Evolutionary conservation across 2,888 invertebrate species (phyloP).

Genomic region (Ctena decussata): DNA sequence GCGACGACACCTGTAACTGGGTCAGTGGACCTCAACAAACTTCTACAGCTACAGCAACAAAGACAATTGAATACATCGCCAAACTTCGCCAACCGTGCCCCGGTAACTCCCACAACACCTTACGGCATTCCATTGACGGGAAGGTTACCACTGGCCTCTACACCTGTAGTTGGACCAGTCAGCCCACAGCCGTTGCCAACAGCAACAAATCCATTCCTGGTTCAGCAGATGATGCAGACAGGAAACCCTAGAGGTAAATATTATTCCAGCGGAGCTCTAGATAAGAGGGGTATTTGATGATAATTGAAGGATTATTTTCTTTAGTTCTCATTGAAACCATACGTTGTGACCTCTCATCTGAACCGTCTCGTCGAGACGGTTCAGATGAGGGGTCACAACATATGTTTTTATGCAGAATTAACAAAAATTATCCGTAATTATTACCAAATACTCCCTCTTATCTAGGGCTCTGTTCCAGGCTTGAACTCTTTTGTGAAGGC

Average conservation of each 20-base stretch:
- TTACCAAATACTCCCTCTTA: too few relatives aligned
- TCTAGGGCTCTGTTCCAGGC: too few relatives aligned
- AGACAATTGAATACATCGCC: conserved; percentile 68
- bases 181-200: conserved; percentile 56
- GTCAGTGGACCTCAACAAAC: conserved; percentile 67
- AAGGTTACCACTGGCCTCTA: conserved; percentile 73
- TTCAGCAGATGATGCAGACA: conserved; percentile 78
- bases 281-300: too few relatives aligned
- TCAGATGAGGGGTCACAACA: too few relatives aligned
- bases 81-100: conserved; percentile 49
- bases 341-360: too few relatives aligned
- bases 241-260: conserved; percentile 63
- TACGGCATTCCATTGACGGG: conserved; percentile 77
- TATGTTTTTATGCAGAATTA: too few relatives aligned
- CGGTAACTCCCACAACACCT: conserved; percentile 65
- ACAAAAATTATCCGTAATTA: too few relatives aligned
- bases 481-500: too few relatives aligned
- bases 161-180: conserved; percentile 35
- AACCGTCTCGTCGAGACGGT: too few relatives aligned
- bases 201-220: conserved; percentile 70
- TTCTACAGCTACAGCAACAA: conserved; percentile 72
- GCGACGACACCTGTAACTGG: conserved; percentile 33
- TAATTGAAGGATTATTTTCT: too few relatives aligned
- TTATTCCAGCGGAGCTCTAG: too few relatives aligned
- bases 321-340: too few relatives aligned